Percentiles rank a stretch among this genome's conserved stretches.
Evolutionary conservation across 2,888 invertebrate genomes (phyloP).

Genomic region (Erynnis tages): DNA sequence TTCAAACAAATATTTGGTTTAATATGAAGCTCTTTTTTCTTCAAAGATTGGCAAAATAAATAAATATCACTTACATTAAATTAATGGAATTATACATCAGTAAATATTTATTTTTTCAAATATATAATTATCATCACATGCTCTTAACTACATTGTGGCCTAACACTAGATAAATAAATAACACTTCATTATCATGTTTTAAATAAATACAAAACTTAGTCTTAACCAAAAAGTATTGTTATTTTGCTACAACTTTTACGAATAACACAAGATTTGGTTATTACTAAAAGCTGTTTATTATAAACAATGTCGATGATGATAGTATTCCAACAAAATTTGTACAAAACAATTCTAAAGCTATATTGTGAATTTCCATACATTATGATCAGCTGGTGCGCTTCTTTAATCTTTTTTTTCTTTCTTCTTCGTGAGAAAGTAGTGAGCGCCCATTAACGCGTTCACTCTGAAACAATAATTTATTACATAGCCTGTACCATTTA

Average conservation of each 20-base stretch:
- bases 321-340: conserved; percentile 24
- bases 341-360: conserved; percentile 40
- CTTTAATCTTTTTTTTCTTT: conserved; percentile 52
- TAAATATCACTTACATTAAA: conserved; percentile 50
- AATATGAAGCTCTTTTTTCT: too few relatives aligned
- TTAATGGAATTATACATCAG: conserved; percentile 60
- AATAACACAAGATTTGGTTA: conserved; percentile 26
- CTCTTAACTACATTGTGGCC: conserved; percentile 58
- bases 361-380: conserved; percentile 31
- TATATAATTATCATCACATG: conserved; percentile 43
- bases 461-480: conserved; percentile 60
- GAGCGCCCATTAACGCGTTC: conserved; percentile 64
- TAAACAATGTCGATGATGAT: conserved; percentile 1
- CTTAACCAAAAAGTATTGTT: conserved; percentile 38
- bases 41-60: conserved; percentile 36
- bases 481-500: not conserved
- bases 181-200: conserved; percentile 49
- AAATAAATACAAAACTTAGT: conserved; percentile 37
- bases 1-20: too few relatives aligned
- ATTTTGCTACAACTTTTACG: conserved; percentile 21
- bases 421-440: conserved; percentile 63
- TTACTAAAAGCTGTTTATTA: conserved; percentile 24
- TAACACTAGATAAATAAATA: conserved; percentile 61
- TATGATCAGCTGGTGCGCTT: conserved; percentile 19
- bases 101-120: conserved; percentile 41